Base-by-base conservation (phyloP, 2,888 invertebrate species). In the Emesis furor region DNA sequence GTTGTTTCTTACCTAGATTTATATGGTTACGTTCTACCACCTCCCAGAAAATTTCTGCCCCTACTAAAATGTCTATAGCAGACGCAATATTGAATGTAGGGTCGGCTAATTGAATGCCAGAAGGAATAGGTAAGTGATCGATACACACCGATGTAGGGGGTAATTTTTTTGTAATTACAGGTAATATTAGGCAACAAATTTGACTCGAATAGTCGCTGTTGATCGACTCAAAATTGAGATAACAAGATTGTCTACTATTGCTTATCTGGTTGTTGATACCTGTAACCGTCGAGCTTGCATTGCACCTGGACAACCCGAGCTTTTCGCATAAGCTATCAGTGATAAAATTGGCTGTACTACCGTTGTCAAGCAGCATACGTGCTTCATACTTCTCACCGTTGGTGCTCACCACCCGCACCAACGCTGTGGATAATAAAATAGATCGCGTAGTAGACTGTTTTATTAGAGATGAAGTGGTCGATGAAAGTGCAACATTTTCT, bases 11-110 rank as follows among this genome's bases (percentile, higher is more conserved):
- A 24, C 75, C 79, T 68, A 78, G 24, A 24, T 73, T 17, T 14
- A 71, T 79, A 10, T 17, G 35, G 14, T 69, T 37, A n/a, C 8
- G 5, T n/a, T 62, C 35, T 59, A 80, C 10, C 12, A 76, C 73
- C 12, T 51, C 8, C 80, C 80, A 76, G 68, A 83, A 87, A 1
- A 83, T 59, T 37, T 86, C 85, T 17, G 85, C 87, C 0, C 87
- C 87, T 6, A 87, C 78, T 24, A 87, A 59, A n/a, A 87, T 82
- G 69, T 86, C 84, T 37, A 86, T 79, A 35, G 24, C 75, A 12
- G 81, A 76, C 35, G 84, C 74, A 12, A 73, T 59, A 76, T 83
- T 62, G 42, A 84, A 84, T 5, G 74, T 32, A 12, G 79, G 79
- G 37, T 79, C 76, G 14, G 76, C 69, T 69, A 75, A 37, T 39